phyloP scores from a whole-genome alignment of 2,113 vertebrate genomes.

The Plecturocebus donacophilus region DNA sequence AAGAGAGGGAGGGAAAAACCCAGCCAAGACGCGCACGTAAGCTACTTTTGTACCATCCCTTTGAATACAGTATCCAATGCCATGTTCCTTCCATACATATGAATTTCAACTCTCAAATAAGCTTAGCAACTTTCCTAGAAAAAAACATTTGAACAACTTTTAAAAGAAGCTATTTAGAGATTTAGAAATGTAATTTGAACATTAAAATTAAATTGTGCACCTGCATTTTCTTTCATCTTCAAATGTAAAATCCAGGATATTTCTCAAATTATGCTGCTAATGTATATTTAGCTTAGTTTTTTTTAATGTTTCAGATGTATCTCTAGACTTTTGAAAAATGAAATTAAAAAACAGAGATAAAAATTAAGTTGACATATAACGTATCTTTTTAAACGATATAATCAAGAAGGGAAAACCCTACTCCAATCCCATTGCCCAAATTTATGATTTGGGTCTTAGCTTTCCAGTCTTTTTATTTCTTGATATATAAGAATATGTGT shows the following conservation, averaged over 20 bases:
- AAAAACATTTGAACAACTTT: background rate
- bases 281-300: background rate
- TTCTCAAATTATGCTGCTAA: background rate
- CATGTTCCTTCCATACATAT: background rate
- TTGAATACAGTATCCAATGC: background rate
- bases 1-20: background rate
- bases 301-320: background rate
- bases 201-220: background rate
- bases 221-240: conserved; percentile 40
- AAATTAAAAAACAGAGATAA: background rate
- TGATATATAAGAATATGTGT: background rate
- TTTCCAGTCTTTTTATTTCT: background rate
- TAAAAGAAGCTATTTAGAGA: conserved; percentile 30
- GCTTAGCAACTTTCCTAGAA: background rate
- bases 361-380: conserved; percentile 3
- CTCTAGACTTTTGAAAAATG: background rate
- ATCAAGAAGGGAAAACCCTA: background rate
- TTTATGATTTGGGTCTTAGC: background rate
- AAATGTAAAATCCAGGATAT: conserved; percentile 1
- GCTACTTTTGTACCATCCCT: background rate
- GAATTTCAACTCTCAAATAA: background rate
- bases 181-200: background rate
- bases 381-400: background rate
- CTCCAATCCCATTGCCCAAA: background rate
- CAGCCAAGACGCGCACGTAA: background rate